Percentiles rank a stretch among this genome's conserved stretches.
Conservation (phyloP, 64 coral and sea anemone genomes). For the Stichodactyla mertensii region DNA sequence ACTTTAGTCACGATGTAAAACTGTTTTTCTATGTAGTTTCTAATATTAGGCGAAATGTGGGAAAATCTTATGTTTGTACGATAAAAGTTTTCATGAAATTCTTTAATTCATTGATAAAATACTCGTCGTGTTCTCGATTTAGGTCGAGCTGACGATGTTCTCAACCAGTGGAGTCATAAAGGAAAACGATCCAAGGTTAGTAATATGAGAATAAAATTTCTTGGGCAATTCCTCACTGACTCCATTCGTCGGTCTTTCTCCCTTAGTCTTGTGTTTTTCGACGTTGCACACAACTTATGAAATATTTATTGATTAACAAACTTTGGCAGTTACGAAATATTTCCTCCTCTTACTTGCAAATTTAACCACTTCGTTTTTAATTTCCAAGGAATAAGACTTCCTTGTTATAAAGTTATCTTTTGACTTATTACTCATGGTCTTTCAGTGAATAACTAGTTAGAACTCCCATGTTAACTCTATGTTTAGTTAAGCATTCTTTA, state of each 20-base stretch:
- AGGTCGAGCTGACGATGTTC: conserved; percentile 62
- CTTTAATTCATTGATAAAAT: conserved; percentile 10
- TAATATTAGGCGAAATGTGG: neutral
- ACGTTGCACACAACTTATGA: conserved; percentile 25
- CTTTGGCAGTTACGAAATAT: neutral
- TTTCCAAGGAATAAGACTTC: neutral
- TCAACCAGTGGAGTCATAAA: conserved; percentile 74
- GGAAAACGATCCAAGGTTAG: conserved; percentile 77
- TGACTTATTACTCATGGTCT: neutral
- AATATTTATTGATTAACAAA: conserved; percentile 29
- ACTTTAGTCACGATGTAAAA: neutral
- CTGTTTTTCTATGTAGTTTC: neutral
- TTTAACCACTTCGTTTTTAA: neutral
- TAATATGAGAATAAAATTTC: neutral
- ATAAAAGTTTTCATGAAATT: neutral
- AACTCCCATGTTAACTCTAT: neutral
- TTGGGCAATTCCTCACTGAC: neutral
- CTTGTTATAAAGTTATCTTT: neutral
- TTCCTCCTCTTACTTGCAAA: neutral
- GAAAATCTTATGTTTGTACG: neutral
- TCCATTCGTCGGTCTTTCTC: neutral
- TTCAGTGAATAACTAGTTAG: neutral
- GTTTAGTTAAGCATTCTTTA: conserved; percentile 12
- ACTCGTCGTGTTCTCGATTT: neutral
- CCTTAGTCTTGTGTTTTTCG: neutral